phyloP scores from a whole-genome alignment of 2,797 vertebrate genomes.

The Myotis daubentonii region DNA sequence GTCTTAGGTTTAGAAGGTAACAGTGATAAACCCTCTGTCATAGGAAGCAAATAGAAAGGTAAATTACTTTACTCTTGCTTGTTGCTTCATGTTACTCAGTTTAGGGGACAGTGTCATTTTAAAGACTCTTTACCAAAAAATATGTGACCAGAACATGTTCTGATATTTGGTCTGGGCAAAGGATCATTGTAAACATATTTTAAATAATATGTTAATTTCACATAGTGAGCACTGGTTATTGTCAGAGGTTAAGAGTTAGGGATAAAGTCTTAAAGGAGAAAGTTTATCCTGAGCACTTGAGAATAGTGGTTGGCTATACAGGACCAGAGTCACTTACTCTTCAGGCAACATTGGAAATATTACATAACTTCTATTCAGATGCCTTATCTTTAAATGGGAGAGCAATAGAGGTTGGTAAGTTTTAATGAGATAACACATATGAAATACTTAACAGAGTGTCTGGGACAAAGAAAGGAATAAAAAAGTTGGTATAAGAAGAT shows the following conservation, averaged over 20 bases:
- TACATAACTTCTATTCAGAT: not conserved
- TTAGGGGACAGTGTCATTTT: not conserved
- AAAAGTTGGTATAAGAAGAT: not conserved
- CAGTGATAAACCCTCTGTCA: no score
- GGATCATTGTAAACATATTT: not conserved
- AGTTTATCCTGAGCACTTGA: not conserved
- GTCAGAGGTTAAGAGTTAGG: not conserved
- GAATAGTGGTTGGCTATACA: not conserved
- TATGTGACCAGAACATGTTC: not conserved
- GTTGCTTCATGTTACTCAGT: not conserved
- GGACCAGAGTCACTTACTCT: not conserved
- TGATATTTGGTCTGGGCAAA: not conserved
- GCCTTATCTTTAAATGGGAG: not conserved
- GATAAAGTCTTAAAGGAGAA: not conserved
- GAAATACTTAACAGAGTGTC: not conserved
- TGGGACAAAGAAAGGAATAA: not conserved
- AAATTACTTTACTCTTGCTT: not conserved
- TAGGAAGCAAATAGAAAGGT: not conserved
- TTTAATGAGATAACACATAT: not conserved
- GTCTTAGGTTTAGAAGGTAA: not conserved
- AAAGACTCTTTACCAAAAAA: not conserved
- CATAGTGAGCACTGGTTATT: not conserved
- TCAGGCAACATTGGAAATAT: not conserved
- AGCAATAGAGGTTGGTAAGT: not conserved
- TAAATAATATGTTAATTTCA: not conserved